Conservation (phyloP, 2,113 vertebrate genomes). For the Leptodactylus fuscus region DNA sequence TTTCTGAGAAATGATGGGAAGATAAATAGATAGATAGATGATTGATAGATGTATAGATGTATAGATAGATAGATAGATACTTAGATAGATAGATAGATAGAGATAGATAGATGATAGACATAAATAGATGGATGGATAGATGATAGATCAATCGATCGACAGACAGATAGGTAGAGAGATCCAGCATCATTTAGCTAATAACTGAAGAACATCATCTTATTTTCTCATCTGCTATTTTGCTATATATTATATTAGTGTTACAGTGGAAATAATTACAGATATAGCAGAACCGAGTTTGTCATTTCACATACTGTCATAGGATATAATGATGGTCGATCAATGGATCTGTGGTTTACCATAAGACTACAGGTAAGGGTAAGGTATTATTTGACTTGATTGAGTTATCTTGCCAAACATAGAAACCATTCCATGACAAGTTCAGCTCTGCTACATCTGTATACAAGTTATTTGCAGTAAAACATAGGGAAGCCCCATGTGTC, state of each 20-base stretch:
- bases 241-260: not conserved
- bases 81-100: not conserved
- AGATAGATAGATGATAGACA: conserved; percentile 1
- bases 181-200: not conserved
- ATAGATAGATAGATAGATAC: not conserved
- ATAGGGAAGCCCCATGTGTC: not conserved
- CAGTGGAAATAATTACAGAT: not conserved
- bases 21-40: conserved; percentile 9
- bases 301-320: not conserved
- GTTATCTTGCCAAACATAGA: not conserved
- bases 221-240: not conserved
- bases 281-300: not conserved
- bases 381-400: not conserved
- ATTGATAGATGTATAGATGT: conserved; percentile 7
- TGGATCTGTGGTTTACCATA: not conserved
- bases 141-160: not conserved
- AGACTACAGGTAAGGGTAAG: not conserved
- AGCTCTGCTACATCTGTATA: not conserved
- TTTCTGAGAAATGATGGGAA: not conserved
- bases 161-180: not conserved
- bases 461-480: not conserved
- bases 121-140: too few relatives aligned
- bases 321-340: not conserved
- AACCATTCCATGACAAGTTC: not conserved
- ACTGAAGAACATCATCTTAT: not conserved